These are phyloP conservation scores for Jaculus jaculus DNA, from an alignment of 2,113 vertebrate species.

Conservation along the genomic window DNA sequence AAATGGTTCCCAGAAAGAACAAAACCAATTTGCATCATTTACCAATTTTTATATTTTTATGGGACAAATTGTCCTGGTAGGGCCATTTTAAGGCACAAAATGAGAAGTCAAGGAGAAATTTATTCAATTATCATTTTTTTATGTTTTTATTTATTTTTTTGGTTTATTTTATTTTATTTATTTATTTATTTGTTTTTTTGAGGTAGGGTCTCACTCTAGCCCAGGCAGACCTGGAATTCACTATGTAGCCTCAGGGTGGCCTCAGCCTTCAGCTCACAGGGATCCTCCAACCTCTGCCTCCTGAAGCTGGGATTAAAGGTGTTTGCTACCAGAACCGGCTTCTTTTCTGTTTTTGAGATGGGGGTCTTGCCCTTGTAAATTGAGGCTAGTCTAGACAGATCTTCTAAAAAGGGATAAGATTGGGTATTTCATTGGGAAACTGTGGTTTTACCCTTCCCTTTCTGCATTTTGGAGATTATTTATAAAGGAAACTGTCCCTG, in stretches of 20 bases:
- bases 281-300: no score
- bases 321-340: no score
- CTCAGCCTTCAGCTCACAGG: no score
- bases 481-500: neutral
- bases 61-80: neutral
- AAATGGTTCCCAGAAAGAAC: neutral
- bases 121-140: neutral
- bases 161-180: no score
- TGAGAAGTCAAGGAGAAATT: neutral
- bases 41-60: neutral
- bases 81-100: neutral
- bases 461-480: neutral
- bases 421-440: neutral
- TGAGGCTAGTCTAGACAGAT: neutral
- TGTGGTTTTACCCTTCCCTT: neutral
- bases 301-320: no score
- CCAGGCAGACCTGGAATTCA: no score
- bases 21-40: neutral
- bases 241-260: no score
- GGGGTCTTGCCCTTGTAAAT: neutral
- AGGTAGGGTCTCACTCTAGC: no score
- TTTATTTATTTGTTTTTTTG: no score
- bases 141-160: no score
- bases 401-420: neutral
- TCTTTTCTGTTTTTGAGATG: no score